phyloP scores from a whole-genome alignment of 2,888 invertebrate genomes.

The Leptinotarsa haldemani region DNA sequence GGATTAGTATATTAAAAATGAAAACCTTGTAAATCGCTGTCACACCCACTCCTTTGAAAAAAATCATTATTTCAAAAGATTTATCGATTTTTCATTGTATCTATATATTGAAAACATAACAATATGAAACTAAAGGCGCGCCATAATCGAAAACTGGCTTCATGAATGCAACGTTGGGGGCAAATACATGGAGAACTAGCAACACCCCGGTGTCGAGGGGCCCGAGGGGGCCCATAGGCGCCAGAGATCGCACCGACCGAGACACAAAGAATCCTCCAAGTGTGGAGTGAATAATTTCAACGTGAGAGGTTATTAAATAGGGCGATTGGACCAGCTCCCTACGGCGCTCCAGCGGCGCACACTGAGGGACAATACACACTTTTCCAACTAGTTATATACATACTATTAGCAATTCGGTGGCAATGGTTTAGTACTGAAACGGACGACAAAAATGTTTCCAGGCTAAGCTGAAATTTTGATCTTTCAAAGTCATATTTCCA shows the following conservation, averaged over 20 bases:
- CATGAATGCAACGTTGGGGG: slow-evolving; percentile 42
- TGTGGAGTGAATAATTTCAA: slow-evolving; percentile 63
- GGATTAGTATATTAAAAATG: neutral
- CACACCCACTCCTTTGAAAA: neutral
- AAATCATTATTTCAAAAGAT: neutral
- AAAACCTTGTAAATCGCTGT: neutral
- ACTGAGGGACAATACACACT: slow-evolving; percentile 36
- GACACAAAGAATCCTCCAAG: slow-evolving; percentile 63
- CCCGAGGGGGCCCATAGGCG: slow-evolving; percentile 62
- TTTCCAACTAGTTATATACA: neutral
- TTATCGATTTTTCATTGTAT: neutral
- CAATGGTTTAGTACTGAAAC: no score
- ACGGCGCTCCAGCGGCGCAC: slow-evolving; percentile 35
- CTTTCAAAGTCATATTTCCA: no score
- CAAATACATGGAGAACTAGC: slow-evolving; percentile 29
- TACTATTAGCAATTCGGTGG: no score
- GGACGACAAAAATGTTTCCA: no score
- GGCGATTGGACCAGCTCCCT: slow-evolving; percentile 65
- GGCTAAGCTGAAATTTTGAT: no score
- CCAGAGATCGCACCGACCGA: slow-evolving; percentile 68
- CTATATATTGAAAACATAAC: slow-evolving; percentile 2
- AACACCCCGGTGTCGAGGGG: slow-evolving; percentile 55
- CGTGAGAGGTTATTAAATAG: slow-evolving; percentile 66
- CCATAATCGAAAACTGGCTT: slow-evolving; percentile 34
- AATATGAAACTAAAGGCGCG: neutral